phyloP scores from a whole-genome alignment of 2,888 invertebrate species.

The Malthinus flaveolus region DNA sequence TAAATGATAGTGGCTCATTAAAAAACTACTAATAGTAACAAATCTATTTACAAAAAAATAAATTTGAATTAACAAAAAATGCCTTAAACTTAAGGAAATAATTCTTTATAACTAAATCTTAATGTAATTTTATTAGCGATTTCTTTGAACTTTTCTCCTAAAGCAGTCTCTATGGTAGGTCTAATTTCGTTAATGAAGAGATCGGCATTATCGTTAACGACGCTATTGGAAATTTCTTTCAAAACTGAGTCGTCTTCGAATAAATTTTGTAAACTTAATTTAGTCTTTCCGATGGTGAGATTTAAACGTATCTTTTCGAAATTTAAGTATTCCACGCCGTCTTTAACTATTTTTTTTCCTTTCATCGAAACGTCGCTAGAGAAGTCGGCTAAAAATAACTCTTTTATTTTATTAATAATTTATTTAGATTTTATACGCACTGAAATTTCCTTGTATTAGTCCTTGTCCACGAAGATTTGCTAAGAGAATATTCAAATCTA shows the following conservation, averaged over 20 bases:
- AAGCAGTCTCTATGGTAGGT: conserved; percentile 66
- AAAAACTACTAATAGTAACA: too few relatives aligned
- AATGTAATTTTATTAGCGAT: conserved; percentile 70
- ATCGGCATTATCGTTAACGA: conserved; percentile 68
- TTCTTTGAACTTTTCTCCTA: conserved; percentile 66
- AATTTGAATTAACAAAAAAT: conserved; percentile 10
- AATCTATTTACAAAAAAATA: background rate
- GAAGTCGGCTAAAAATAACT: conserved; percentile 62
- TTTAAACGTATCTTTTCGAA: conserved; percentile 66
- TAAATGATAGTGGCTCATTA: too few relatives aligned
- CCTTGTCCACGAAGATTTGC: conserved; percentile 66
- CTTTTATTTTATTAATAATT: background rate
- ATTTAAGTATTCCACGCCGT: conserved; percentile 61
- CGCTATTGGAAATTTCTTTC: conserved; percentile 65
- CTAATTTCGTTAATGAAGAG: conserved; percentile 67
- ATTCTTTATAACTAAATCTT: conserved; percentile 69
- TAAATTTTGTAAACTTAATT: conserved; percentile 65
- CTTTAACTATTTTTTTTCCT: conserved; percentile 60
- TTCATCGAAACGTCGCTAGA: conserved; percentile 65
- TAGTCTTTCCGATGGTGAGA: conserved; percentile 63
- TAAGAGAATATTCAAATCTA: conserved; percentile 67
- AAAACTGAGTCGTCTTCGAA: conserved; percentile 68
- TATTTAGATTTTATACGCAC: conserved; percentile 55
- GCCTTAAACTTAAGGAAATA: conserved; percentile 59
- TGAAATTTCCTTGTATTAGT: conserved; percentile 66